Percentiles rank a stretch among this genome's conserved stretches.
phyloP scores from a whole-genome alignment of 2,888 invertebrate species.

The Pemphredon lugubris region DNA sequence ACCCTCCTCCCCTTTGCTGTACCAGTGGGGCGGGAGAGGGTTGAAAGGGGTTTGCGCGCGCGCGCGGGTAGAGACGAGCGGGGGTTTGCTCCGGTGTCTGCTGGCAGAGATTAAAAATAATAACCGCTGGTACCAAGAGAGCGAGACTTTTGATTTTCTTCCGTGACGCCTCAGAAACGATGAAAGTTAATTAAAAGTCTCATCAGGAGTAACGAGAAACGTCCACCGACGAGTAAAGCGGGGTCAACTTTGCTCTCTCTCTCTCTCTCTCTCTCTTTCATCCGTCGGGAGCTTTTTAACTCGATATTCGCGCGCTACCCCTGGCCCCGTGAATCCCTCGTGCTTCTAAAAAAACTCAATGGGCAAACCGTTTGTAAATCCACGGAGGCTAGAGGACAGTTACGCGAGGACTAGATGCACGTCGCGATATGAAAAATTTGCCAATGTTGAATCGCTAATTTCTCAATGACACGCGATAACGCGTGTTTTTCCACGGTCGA shows the following conservation, averaged over 20 bases:
- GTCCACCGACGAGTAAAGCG: too few relatives aligned
- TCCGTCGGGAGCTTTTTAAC: neutral
- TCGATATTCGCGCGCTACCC: too few relatives aligned
- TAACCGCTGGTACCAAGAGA: conserved; percentile 27
- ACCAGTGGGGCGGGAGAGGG: conserved; percentile 23
- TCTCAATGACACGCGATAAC: conserved; percentile 53
- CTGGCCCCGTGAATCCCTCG: too few relatives aligned
- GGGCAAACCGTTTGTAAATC: too few relatives aligned
- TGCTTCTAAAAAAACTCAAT: too few relatives aligned
- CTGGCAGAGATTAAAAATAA: conserved; percentile 54
- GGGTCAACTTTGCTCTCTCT: too few relatives aligned
- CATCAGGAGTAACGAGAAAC: conserved; percentile 17
- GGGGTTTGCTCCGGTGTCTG: neutral
- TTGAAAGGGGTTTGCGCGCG: conserved; percentile 4
- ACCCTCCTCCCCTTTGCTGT: conserved; percentile 42
- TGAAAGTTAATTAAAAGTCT: conserved; percentile 35
- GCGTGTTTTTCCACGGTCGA: conserved; percentile 39
- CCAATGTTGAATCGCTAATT: conserved; percentile 56
- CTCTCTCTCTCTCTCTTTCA: too few relatives aligned
- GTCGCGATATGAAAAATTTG: neutral
- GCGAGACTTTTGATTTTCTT: conserved; percentile 1
- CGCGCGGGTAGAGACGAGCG: neutral
- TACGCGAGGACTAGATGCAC: too few relatives aligned
- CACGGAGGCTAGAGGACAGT: too few relatives aligned
- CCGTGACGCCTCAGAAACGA: conserved; percentile 10